A percentile compares a stretch with the other conserved stretches of the same genome.
Conservation (phyloP, 2,113 vertebrate species). For the Pao palembangensis region DNA sequence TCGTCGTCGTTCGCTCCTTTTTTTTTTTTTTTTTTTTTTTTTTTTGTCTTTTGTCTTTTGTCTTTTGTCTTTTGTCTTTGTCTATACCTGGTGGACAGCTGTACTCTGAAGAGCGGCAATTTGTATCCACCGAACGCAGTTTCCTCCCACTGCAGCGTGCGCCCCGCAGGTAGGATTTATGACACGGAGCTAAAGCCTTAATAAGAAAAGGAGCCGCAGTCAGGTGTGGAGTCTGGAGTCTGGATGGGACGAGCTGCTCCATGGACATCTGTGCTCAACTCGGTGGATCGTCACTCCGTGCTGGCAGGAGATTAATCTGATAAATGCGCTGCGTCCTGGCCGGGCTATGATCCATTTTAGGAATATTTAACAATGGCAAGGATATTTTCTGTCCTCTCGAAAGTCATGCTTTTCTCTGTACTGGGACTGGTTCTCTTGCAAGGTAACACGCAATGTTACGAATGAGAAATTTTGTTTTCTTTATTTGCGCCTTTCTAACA, state of each 20-base stretch:
- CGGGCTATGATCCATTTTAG: slow-evolving; percentile 37
- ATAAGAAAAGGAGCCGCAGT: not conserved
- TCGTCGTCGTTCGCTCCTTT: not conserved
- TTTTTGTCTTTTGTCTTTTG: not conserved
- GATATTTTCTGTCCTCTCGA: slow-evolving; percentile 26
- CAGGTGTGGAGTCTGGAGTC: not conserved
- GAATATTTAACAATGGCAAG: slow-evolving; percentile 49
- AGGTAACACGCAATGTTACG: slow-evolving; percentile 33
- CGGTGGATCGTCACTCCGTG: slow-evolving; percentile 37
- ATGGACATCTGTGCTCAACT: slow-evolving; percentile 27
- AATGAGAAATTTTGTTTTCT: not conserved
- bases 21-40: not conserved
- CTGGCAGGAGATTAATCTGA: slow-evolving; percentile 39
- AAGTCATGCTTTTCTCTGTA: slow-evolving; percentile 45
- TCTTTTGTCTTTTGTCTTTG: too few relatives aligned
- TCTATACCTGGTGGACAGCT: too few relatives aligned
- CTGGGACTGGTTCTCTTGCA: slow-evolving; percentile 51
- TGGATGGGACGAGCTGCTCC: slow-evolving; percentile 33
- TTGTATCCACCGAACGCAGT: not conserved
- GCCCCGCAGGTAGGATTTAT: slow-evolving; percentile 10
- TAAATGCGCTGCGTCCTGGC: slow-evolving; percentile 15
- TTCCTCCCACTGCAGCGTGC: not conserved
- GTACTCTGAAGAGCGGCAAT: not conserved
- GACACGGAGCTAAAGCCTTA: not conserved
- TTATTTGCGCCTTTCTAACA: not conserved